A percentile compares a stretch with the other conserved stretches of the same genome.
phyloP scores from a whole-genome alignment of 2,113 vertebrate species.

The Corythaixoides concolor region DNA sequence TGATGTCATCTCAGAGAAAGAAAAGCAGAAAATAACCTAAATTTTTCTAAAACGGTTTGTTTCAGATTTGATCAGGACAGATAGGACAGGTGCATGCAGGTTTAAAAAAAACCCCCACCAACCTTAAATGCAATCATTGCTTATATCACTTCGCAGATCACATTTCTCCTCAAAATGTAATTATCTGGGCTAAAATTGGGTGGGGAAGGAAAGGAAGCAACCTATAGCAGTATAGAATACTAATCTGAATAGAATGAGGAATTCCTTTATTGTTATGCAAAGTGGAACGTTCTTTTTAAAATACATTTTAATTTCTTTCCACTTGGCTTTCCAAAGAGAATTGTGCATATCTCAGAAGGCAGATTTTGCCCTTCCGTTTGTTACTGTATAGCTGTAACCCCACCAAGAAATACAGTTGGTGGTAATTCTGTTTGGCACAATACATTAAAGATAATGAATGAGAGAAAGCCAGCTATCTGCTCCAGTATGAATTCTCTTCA shows the following conservation, averaged over 20 bases:
- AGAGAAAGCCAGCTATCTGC: neutral
- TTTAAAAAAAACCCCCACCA: neutral
- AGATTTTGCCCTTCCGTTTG: slow-evolving; percentile 30
- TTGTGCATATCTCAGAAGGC: neutral
- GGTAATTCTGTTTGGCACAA: slow-evolving; percentile 37
- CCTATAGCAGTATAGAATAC: neutral
- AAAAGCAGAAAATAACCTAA: neutral
- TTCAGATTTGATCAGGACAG: neutral
- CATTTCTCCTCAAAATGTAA: neutral
- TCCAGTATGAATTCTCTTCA: slow-evolving; percentile 19
- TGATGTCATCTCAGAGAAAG: neutral
- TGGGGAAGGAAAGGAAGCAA: neutral
- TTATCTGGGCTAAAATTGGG: neutral
- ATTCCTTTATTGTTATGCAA: slow-evolving; percentile 20
- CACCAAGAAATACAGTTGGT: neutral
- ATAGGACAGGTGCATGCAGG: neutral
- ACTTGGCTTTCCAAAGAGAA: neutral
- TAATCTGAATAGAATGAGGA: neutral
- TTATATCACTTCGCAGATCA: neutral
- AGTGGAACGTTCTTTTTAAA: neutral
- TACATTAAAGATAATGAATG: slow-evolving; percentile 41
- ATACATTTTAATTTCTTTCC: slow-evolving; percentile 18
- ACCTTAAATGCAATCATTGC: neutral
- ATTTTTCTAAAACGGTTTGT: neutral
- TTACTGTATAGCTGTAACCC: slow-evolving; percentile 1